A percentile compares a stretch with the other conserved stretches of the same genome.
These are phyloP conservation scores for Andrena fulva DNA, from an alignment of 2,888 invertebrate species.

Conservation along the genomic window DNA sequence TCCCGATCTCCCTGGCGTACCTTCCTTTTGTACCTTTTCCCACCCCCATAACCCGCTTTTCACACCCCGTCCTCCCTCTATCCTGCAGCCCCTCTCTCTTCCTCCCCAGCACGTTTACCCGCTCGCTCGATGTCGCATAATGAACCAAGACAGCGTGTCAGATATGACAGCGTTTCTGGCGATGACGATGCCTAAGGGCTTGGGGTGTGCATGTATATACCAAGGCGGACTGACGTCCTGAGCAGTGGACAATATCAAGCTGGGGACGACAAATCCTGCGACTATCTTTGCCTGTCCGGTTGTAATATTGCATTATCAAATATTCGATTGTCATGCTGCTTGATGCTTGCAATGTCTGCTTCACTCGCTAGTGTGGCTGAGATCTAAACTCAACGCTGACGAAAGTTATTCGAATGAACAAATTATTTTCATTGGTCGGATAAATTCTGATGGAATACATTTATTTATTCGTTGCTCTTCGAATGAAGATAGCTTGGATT, in stretches of 20 bases:
- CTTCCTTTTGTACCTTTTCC: conserved; percentile 61
- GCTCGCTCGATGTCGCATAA: conserved; percentile 53
- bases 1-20: conserved; percentile 60
- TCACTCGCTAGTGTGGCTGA: too few relatives aligned
- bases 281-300: conserved; percentile 10
- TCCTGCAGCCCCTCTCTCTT: conserved; percentile 44
- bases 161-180: conserved; percentile 65
- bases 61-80: conserved; percentile 30
- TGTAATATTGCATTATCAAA: conserved; percentile 22
- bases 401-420: too few relatives aligned
- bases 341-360: conserved; percentile 2
- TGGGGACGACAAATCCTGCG: conserved; percentile 9
- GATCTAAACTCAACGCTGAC: too few relatives aligned
- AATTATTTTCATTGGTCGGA: too few relatives aligned
- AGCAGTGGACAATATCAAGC: conserved; percentile 20
- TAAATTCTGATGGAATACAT: too few relatives aligned
- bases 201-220: neutral
- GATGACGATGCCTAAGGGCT: conserved; percentile 65
- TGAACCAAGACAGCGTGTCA: conserved; percentile 69
- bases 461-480: too few relatives aligned
- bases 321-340: conserved; percentile 15
- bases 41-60: conserved; percentile 35
- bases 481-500: too few relatives aligned
- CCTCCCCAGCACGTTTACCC: conserved; percentile 19
- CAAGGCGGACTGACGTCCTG: neutral